Evolutionary conservation across 53 echinoderm and acorn worm species (phyloP).

Genomic region (Glandiceps talaboti): DNA sequence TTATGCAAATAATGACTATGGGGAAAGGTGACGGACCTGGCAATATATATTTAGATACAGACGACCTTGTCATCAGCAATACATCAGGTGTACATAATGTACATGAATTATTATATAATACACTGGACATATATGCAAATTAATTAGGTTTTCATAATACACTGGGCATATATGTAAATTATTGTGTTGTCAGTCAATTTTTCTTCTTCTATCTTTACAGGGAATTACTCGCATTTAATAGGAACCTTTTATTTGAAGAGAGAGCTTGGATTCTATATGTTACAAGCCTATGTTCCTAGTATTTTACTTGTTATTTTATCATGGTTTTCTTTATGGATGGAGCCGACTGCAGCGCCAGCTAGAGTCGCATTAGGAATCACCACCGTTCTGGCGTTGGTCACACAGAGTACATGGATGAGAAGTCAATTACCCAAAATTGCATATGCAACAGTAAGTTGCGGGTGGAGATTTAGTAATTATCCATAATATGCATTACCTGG

Average conservation of each 20-base stretch:
- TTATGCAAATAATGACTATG: no score
- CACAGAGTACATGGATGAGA: slow-evolving; percentile 11
- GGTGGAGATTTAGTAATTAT: no score
- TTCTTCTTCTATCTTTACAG: neutral
- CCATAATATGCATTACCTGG: no score
- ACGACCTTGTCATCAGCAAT: no score
- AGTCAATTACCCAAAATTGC: neutral
- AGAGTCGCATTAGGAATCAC: slow-evolving; percentile 78
- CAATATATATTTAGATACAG: no score
- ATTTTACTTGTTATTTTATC: slow-evolving; percentile 63
- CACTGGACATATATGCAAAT: no score
- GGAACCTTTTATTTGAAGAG: slow-evolving; percentile 60
- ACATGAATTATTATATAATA: no score
- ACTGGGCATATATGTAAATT: no score
- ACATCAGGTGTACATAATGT: no score
- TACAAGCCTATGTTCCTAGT: slow-evolving; percentile 69
- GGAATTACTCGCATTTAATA: slow-evolving; percentile 71
- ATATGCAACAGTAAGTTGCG: neutral
- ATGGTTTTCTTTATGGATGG: slow-evolving; percentile 92
- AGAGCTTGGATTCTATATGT: slow-evolving; percentile 63
- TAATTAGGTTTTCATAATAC: no score
- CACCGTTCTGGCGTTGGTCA: slow-evolving; percentile 81
- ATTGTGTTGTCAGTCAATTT: no score
- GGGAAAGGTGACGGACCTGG: no score
- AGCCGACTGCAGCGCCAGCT: slow-evolving; percentile 62